Percentiles rank a stretch among this genome's conserved stretches.
phyloP scores from a whole-genome alignment of 2,888 invertebrate genomes.

The Proisotoma minuta region DNA sequence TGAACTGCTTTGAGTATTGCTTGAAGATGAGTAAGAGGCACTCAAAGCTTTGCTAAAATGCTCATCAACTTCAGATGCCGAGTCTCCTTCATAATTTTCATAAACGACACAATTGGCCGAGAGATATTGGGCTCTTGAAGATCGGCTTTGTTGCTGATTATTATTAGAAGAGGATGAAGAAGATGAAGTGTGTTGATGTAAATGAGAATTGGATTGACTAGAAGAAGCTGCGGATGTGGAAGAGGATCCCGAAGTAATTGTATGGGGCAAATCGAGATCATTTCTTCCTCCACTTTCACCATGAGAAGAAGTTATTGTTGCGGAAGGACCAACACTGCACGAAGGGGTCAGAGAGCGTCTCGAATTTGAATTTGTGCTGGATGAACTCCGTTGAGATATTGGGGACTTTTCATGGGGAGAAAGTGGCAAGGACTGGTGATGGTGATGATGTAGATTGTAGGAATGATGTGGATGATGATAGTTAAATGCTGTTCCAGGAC shows the following conservation, averaged over 20 bases:
- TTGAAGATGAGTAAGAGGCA: conserved; percentile 28
- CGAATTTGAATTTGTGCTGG: background rate
- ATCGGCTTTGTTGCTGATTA: background rate
- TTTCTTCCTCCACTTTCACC: background rate
- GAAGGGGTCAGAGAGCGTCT: background rate
- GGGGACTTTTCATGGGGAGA: conserved; percentile 15
- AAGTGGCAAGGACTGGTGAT: conserved; percentile 16
- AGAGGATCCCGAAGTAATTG: background rate
- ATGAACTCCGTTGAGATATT: conserved; percentile 7
- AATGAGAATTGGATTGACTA: background rate
- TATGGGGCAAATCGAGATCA: conserved; percentile 5
- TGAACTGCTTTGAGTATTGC: too few relatives aligned
- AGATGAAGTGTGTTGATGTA: conserved; percentile 1
- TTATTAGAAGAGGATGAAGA: conserved; percentile 3
- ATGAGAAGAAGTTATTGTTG: conserved; percentile 6
- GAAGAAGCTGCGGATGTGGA: background rate
- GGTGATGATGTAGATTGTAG: conserved; percentile 1
- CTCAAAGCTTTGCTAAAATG: conserved; percentile 83
- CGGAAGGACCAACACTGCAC: background rate
- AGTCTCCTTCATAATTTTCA: conserved; percentile 91
- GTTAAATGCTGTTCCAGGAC: conserved; percentile 16
- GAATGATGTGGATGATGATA: conserved; percentile 1
- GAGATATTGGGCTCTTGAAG: conserved; percentile 71
- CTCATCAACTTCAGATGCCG: conserved; percentile 87
- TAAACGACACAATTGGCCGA: conserved; percentile 93